Conservation (phyloP, 2,888 invertebrate species). For the Chelonus formosanus region DNA sequence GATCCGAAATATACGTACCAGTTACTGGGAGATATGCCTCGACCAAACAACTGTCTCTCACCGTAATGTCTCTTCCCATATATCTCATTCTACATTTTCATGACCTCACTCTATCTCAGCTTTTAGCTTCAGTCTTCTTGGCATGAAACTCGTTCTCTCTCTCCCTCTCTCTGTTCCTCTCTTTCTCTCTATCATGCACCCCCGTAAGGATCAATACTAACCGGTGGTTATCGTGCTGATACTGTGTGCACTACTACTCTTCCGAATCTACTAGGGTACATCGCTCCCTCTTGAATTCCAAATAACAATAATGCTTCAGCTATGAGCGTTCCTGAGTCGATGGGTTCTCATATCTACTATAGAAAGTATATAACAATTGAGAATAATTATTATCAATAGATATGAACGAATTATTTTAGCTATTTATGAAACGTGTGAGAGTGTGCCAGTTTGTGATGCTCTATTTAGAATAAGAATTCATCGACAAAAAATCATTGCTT, state of each 20-base stretch:
- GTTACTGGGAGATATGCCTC: conserved; percentile 49
- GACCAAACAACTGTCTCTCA: conserved; percentile 36
- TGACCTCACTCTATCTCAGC: conserved; percentile 34
- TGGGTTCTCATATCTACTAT: too few species aligned
- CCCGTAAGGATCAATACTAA: conserved; percentile 61
- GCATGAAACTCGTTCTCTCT: conserved; percentile 24
- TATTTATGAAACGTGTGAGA: too few species aligned
- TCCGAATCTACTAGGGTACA: conserved; percentile 25
- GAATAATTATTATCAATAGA: too few species aligned
- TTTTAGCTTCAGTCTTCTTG: conserved; percentile 5
- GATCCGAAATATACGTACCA: conserved; percentile 45
- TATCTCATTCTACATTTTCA: conserved; percentile 21
- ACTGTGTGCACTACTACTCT: conserved; percentile 46
- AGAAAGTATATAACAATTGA: too few species aligned
- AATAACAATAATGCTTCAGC: too few species aligned
- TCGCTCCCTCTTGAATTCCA: conserved; percentile 20
- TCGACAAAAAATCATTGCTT: too few species aligned
- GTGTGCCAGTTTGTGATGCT: too few species aligned
- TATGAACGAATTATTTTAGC: too few species aligned
- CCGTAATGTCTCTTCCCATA: conserved; percentile 24
- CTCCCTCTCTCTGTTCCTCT: conserved; percentile 33
- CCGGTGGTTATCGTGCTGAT: conserved; percentile 62
- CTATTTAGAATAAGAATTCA: too few species aligned
- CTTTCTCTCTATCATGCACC: conserved; percentile 35
- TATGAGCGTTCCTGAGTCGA: too few species aligned